phyloP scores from a whole-genome alignment of 2,113 vertebrate species.

The Rattus rattus region DNA sequence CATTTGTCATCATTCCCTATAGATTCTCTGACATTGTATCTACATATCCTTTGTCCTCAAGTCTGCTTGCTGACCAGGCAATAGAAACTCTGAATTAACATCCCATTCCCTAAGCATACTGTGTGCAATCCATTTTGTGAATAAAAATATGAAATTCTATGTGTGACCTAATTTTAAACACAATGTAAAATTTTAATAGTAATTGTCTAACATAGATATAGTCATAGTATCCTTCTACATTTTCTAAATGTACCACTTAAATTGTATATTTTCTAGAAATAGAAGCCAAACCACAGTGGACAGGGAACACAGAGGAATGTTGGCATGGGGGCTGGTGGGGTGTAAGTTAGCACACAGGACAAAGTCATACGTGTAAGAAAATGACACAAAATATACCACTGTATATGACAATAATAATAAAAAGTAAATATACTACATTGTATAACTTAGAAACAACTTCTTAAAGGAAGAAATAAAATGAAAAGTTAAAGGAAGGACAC shows the following conservation, averaged over 20 bases:
- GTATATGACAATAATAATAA: neutral
- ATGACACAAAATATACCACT: neutral
- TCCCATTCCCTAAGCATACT: neutral
- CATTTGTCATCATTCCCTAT: neutral
- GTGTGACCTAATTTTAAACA: neutral
- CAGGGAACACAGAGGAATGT: no score
- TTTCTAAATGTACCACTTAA: slow-evolving; percentile 11
- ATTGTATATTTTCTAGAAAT: neutral
- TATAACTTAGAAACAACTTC: neutral
- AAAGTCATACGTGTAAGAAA: neutral
- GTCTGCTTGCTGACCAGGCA: neutral
- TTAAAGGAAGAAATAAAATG: neutral
- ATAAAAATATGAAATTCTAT: neutral
- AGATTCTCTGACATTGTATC: neutral
- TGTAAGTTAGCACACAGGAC: neutral
- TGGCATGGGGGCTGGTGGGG: neutral
- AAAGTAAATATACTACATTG: neutral
- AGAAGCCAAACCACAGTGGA: neutral
- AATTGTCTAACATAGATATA: neutral
- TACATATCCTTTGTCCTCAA: neutral
- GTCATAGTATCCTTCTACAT: neutral
- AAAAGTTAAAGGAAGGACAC: neutral
- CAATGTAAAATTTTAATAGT: neutral
- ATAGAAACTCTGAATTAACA: neutral
- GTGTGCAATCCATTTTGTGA: neutral